These are phyloP conservation scores for Pycnonotus jocosus DNA, from an alignment of 2,113 vertebrate genomes.

Conservation along the genomic window DNA sequence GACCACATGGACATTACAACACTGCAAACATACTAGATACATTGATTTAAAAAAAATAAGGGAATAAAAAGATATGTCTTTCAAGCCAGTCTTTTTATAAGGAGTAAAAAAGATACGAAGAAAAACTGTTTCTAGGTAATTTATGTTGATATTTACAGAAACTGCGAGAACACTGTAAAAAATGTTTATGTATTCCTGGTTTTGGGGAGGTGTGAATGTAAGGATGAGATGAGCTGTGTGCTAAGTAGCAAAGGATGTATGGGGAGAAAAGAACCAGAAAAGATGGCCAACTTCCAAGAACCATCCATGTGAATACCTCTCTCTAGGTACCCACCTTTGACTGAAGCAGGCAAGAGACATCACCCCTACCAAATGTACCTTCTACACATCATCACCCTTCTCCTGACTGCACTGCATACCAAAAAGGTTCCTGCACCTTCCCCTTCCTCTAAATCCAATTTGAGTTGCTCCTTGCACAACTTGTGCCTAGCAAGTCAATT, in stretches of 20 bases:
- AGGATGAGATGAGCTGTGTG: neutral
- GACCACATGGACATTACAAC: neutral
- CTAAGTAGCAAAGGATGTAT: neutral
- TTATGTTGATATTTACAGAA: neutral
- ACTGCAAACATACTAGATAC: neutral
- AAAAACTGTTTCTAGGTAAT: neutral
- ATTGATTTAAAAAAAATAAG: neutral
- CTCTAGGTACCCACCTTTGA: neutral
- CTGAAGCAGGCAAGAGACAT: neutral
- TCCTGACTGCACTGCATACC: neutral
- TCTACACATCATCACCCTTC: neutral
- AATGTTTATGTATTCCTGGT: neutral
- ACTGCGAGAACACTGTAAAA: neutral
- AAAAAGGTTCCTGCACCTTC: neutral
- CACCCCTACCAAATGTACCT: neutral
- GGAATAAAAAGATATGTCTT: neutral
- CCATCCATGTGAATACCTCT: neutral
- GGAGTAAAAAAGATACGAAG: neutral
- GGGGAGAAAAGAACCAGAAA: neutral
- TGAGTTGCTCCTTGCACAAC: neutral
- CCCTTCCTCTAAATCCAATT: neutral
- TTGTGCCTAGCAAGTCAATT: neutral
- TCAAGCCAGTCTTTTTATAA: neutral
- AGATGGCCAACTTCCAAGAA: neutral
- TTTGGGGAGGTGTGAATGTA: neutral